Evolutionary conservation across 2,888 invertebrate species (phyloP).

Genomic region (Antitype chi): DNA sequence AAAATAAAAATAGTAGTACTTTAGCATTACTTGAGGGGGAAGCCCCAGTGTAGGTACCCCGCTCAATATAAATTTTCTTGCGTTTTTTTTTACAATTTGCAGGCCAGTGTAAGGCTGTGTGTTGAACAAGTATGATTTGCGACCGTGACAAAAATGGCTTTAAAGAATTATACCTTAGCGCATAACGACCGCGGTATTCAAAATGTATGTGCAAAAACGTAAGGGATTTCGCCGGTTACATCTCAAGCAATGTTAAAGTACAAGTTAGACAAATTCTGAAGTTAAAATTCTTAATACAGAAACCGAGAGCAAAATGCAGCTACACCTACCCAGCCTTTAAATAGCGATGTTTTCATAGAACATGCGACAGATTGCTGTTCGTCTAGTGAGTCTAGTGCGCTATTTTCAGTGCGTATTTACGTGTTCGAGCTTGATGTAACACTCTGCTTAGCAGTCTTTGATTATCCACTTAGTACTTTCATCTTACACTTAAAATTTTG

Average conservation of each 20-base stretch:
- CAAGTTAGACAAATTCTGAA: neutral
- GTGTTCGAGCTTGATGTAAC: conserved; percentile 18
- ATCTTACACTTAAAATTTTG: conserved; percentile 35
- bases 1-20: too few species aligned
- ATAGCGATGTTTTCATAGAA: conserved; percentile 61
- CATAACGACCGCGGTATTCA: neutral
- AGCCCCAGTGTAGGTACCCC: too few species aligned
- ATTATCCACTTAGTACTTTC: conserved; percentile 47
- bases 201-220: neutral
- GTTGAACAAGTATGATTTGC: too few species aligned
- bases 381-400: conserved; percentile 30
- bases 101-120: too few species aligned
- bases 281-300: neutral
- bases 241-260: neutral
- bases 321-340: conserved; percentile 45
- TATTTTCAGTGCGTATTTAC: conserved; percentile 48
- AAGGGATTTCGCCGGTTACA: neutral
- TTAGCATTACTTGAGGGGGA: neutral
- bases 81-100: too few species aligned
- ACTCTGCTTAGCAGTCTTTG: conserved; percentile 27
- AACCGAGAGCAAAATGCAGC: neutral
- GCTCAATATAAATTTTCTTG: too few species aligned
- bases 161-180: too few species aligned
- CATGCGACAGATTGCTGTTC: conserved; percentile 48
- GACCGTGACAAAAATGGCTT: too few species aligned